phyloP scores from a whole-genome alignment of 2,797 vertebrate genomes.

The Sarcophilus harrisii region DNA sequence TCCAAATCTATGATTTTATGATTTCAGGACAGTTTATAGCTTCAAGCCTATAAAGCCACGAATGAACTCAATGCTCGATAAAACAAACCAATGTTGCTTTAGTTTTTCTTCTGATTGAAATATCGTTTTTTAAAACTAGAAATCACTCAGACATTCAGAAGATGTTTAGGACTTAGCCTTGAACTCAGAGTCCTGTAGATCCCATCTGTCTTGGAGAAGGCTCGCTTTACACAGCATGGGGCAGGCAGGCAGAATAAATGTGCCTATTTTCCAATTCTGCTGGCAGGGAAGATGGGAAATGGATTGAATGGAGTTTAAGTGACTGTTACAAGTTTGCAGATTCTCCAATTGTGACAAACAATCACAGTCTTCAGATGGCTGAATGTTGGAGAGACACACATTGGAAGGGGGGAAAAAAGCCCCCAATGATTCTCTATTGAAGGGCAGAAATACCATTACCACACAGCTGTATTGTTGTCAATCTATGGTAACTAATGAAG shows the following conservation, averaged over 20 bases:
- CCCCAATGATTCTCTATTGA: slow-evolving; percentile 52
- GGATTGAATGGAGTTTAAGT: slow-evolving; percentile 73
- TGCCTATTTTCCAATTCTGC: slow-evolving; percentile 69
- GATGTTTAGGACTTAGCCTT: slow-evolving; percentile 25
- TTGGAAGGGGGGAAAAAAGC: slow-evolving; percentile 60
- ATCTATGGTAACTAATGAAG: slow-evolving; percentile 68
- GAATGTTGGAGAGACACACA: slow-evolving; percentile 71
- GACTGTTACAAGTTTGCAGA: slow-evolving; percentile 66
- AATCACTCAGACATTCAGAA: slow-evolving; percentile 30
- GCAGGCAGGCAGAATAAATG: slow-evolving; percentile 41
- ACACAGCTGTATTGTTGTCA: slow-evolving; percentile 73
- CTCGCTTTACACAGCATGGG: slow-evolving; percentile 48
- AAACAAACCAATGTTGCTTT: slow-evolving; percentile 34
- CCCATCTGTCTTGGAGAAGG: slow-evolving; percentile 37
- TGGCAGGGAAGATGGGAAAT: slow-evolving; percentile 74
- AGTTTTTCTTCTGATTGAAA: slow-evolving; percentile 47
- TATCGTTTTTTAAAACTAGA: slow-evolving; percentile 52
- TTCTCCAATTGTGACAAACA: slow-evolving; percentile 63
- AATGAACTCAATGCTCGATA: background rate
- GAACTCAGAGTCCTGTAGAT: background rate
- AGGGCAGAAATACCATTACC: slow-evolving; percentile 76
- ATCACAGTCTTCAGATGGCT: slow-evolving; percentile 75
- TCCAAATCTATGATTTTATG: background rate
- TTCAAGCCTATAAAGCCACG: slow-evolving; percentile 37
- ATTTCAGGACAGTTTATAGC: slow-evolving; percentile 41